Evolutionary conservation across 2,113 vertebrate genomes (phyloP).

Genomic region (Pedionomus torquatus): DNA sequence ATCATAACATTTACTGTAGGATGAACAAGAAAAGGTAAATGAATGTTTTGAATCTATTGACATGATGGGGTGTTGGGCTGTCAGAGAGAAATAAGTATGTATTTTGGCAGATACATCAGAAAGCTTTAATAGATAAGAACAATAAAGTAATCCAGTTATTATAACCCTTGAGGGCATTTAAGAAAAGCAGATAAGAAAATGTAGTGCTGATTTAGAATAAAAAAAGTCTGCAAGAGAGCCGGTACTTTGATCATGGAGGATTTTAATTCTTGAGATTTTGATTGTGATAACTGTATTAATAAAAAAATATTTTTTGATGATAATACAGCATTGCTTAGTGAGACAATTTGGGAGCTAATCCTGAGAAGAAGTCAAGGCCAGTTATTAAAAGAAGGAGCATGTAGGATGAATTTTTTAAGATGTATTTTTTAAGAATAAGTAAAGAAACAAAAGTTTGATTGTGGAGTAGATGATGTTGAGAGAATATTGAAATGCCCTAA

Average conservation of each 20-base stretch:
- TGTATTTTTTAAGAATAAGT: not conserved
- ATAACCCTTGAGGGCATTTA: not conserved
- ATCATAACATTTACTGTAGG: not conserved
- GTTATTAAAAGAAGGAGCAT: not conserved
- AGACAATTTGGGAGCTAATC: constrained; percentile 6
- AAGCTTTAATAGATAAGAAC: constrained; percentile 28
- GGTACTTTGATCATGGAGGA: constrained; percentile 39
- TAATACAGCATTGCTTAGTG: not conserved
- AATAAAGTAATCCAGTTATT: constrained; percentile 10
- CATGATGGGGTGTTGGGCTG: not conserved
- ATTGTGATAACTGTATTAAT: not conserved
- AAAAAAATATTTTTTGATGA: not conserved
- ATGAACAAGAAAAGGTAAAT: not conserved
- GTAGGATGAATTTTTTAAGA: too few relatives aligned
- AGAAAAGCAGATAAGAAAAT: constrained; percentile 43
- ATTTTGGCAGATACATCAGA: constrained; percentile 1
- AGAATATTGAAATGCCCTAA: not conserved
- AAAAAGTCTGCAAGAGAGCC: not conserved
- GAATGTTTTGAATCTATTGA: not conserved
- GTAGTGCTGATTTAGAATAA: constrained; percentile 24
- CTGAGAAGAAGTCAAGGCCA: not conserved
- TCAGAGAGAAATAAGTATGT: not conserved
- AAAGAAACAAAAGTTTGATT: constrained; percentile 10
- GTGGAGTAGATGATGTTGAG: not conserved
- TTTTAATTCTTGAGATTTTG: constrained; percentile 50